Evolutionary conservation across 2,797 vertebrate species (phyloP), one percentile per base, ranked within the genome.

Genomic region (Macroramphosus scolopax): DNA sequence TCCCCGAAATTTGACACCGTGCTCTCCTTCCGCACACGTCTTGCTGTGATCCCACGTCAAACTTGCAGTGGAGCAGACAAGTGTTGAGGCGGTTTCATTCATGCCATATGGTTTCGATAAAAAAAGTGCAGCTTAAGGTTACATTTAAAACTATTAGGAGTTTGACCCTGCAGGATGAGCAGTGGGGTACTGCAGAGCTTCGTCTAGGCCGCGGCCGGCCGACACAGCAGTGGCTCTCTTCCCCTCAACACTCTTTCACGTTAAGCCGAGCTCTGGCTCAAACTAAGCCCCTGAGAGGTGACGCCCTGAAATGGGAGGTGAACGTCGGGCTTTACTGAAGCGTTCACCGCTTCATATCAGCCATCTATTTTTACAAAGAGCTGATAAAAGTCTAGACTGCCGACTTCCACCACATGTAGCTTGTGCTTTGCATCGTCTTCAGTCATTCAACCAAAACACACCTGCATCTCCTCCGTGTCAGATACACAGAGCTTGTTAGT

Each of bases 141-240:
- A 36, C 0, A 14, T 70, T 78, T 70, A 52, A 68, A 78, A 59
- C 76, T 76, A 74, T 78, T 75, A 77, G 55, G 59, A 30, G 61
- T 62, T 48, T 70, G 61, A 75, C 65, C 66, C 52, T 9, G 11
- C 14, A 65, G 55, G 67, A 78, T 73, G 65, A 78, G 56, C 39
- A 26, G 51, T 13, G 24, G 36, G 57, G 60, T 71, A 62, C 53
- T 40, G 54, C 33, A 32, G 38, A 66, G 48, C 35, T 4, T 7
- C 3, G 4, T 17, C 40, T 33, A 2, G 42, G 45, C 45, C 39
- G 49, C 12, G 1, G 44, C 36, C 6, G 16, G 58, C 53, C 24
- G 26, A 51, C 42, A 47, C 22, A 18, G 29, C 52, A 53, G 48
- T 34, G 9, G 51, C 54, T 15, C 51, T 17, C 28, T 36, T 31